A percentile compares a stretch with the other conserved stretches of the same genome.
Conservation (phyloP, 2,888 invertebrate species). For the Dynastes grantii region DNA sequence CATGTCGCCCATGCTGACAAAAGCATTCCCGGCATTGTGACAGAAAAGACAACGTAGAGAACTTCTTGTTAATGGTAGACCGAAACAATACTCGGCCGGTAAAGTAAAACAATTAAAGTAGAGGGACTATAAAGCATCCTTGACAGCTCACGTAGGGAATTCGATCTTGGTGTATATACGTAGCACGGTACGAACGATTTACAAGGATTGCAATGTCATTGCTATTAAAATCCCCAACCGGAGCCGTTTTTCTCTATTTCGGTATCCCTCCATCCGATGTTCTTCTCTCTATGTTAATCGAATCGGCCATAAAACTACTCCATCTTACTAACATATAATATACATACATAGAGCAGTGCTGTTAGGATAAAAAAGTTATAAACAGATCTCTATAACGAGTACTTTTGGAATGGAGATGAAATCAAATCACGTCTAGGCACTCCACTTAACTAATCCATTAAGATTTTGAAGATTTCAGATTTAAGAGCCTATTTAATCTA, state of each 20-base stretch:
- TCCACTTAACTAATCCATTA: too few species aligned
- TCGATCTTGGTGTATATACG: slow-evolving; percentile 54
- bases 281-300: neutral
- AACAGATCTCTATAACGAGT: too few species aligned
- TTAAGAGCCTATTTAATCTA: too few species aligned
- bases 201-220: slow-evolving; percentile 56
- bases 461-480: too few species aligned
- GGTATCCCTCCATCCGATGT: neutral
- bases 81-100: slow-evolving; percentile 44
- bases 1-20: slow-evolving; percentile 43
- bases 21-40: slow-evolving; percentile 43
- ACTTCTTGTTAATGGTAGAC: slow-evolving; percentile 43
- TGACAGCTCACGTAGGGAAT: slow-evolving; percentile 62
- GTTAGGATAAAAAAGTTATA: too few species aligned
- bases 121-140: slow-evolving; percentile 59
- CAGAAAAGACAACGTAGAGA: slow-evolving; percentile 42
- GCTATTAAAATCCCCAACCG: neutral
- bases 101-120: slow-evolving; percentile 49
- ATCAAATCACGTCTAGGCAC: too few species aligned
- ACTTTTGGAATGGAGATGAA: too few species aligned
- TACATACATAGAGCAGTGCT: too few species aligned
- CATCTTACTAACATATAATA: too few species aligned
- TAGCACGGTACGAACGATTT: slow-evolving; percentile 54
- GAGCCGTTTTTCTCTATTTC: neutral
- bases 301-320: neutral